Evolutionary conservation across 2,113 vertebrate species (phyloP), one percentile per base, ranked within the genome.

Genomic region (Lophotis ruficrista): DNA sequence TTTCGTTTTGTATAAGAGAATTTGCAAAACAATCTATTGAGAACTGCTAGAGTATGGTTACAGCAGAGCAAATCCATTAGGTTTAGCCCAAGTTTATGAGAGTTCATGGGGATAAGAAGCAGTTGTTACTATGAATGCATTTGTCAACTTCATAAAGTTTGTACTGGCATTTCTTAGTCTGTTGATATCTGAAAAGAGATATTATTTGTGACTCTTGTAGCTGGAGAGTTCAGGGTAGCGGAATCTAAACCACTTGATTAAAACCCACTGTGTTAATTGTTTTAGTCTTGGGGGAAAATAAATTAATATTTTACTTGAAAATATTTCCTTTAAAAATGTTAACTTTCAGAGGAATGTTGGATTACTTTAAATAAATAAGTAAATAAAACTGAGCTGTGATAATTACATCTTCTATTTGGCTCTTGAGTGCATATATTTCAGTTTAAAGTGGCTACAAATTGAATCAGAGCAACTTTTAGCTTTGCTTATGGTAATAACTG

Each of bases 221-320:
- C 56, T 93, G 75, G 69, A 91, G 81, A 88, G 62, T 70, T 91
- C 68, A 72, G 68, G 25, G 37, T 65, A 86, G 25, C 66, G 50
- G 71, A 94, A 89, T 70, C 54, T 80, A 94, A 95, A 81, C 45
- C n/a, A 66, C n/a, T 86, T 94, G 54, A 96, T 96, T 95, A 90
- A 95, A 96, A 90, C 92, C 84, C 94, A 78, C 93, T 96, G 92
- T 93, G 71, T 54, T 94, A 80, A 92, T 96, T 83, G 78, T 87
- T 96, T 82, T 72, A 80, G 66, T 85, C 81, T 70, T 79, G 48
- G 33, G 61, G 28, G 1, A 83, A 87, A 91, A 85, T 62, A 37
- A 24, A 38, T 87, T 64, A 41, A 41, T 58, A 50, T 83, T 96
- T 90, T 77, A 56, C 60, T 94, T 73, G 47, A 88, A 94, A 86